Evolutionary conservation across 2,113 vertebrate genomes (phyloP).

Genomic region (Caracal caracal): DNA sequence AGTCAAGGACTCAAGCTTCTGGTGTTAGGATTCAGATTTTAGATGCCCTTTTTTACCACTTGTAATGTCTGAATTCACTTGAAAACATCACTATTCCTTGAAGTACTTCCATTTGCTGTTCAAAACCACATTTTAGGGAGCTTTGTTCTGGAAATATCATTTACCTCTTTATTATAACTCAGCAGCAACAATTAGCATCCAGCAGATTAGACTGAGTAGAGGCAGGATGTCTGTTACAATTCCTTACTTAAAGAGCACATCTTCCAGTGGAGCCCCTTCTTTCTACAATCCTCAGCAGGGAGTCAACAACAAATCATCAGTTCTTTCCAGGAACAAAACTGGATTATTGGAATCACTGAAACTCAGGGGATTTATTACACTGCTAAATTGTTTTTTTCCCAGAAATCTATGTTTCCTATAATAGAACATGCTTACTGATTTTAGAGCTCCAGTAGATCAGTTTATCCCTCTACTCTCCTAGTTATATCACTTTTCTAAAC

Average conservation of each 20-base stretch:
- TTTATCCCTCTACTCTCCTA: neutral
- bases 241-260: neutral
- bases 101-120: neutral
- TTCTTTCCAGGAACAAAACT: neutral
- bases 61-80: neutral
- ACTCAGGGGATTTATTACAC: neutral
- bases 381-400: neutral
- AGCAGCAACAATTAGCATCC: neutral
- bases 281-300: neutral
- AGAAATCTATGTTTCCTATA: neutral
- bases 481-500: neutral
- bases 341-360: conserved; percentile 12
- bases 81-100: neutral
- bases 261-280: neutral
- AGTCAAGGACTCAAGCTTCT: neutral
- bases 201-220: neutral
- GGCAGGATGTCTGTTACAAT: neutral
- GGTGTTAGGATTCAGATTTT: neutral
- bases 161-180: neutral
- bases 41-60: neutral
- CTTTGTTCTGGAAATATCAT: neutral
- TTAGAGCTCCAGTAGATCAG: neutral
- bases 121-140: neutral
- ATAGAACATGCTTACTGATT: neutral
- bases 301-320: neutral